Percentiles rank a stretch among this genome's conserved stretches.
Evolutionary conservation across 2,888 invertebrate genomes (phyloP).

Genomic region (Pyrgus malvae): DNA sequence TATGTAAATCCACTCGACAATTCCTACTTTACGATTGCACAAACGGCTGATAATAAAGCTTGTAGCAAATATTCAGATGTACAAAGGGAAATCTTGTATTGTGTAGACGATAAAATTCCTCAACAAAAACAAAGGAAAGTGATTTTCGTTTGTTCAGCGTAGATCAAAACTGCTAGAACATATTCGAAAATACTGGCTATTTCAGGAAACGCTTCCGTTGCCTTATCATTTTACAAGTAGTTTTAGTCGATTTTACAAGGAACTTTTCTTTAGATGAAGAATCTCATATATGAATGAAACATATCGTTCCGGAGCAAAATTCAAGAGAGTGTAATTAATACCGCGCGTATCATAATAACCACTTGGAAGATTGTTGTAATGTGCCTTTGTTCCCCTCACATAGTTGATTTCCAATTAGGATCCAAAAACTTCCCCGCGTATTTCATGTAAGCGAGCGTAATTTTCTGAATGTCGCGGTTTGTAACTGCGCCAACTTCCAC

Average conservation of each 20-base stretch:
- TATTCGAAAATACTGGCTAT: too few relatives aligned
- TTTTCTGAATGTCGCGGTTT: conserved; percentile 55
- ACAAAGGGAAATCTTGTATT: conserved; percentile 22
- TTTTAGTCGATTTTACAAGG: too few relatives aligned
- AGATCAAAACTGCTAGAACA: too few relatives aligned
- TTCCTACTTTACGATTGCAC: conserved; percentile 27
- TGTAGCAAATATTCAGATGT: conserved; percentile 19
- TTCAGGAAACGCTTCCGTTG: background rate
- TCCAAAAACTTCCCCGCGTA: conserved; percentile 58
- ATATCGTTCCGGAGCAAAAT: background rate
- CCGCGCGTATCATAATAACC: background rate
- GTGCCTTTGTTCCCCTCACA: conserved; percentile 49
- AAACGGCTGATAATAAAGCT: conserved; percentile 27
- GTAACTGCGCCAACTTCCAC: conserved; percentile 48
- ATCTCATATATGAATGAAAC: background rate
- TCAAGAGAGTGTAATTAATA: background rate
- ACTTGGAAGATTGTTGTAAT: conserved; percentile 29
- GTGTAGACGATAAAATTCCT: conserved; percentile 20
- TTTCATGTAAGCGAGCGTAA: conserved; percentile 55
- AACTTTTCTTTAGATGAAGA: too few relatives aligned
- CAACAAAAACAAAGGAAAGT: conserved; percentile 12
- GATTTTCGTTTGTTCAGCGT: conserved; percentile 1
- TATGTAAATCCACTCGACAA: conserved; percentile 30
- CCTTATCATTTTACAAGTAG: background rate
- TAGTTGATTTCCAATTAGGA: conserved; percentile 66